Base-by-base conservation (phyloP, 1,140 invertebrate species). In the Chlorops oryzae region DNA sequence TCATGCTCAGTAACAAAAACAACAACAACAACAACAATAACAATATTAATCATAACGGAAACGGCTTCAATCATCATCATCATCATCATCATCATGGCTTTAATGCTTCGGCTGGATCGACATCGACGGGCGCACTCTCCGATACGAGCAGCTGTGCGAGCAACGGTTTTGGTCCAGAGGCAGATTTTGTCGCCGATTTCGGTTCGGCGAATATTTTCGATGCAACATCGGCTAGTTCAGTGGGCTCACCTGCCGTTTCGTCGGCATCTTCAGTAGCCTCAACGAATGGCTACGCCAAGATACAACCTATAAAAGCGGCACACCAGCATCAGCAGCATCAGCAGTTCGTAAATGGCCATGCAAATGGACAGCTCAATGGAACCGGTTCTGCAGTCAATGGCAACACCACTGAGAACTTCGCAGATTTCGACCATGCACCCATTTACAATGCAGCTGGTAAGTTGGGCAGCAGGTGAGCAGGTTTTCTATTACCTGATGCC, bases 381-480 rank as follows among this genome's bases (percentile, higher is more conserved):
- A 17, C 17, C 17, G 22, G 17, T 18, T 32, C 28, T 9, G 28
- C 28, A 15, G 15, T 32, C 9, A 32, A 32, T 32, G 28, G 28
- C 28, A 32, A 32, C 28, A 54, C 49, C 44, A 40, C 59, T 22
- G 70, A 64, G 54, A 72, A 81, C 32, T 86, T 86, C 71, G 84
- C 84, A 6, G 84, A 86, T 68, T 86, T 86, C 66, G 84, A 86
- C 47, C 82, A 84, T 72, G 84, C 84, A 61, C 80, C 82, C 47
- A 78, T 82, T 49, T 85, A 83, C 59, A 78, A 77, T 69, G 78
- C 77, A 50, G 61, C 74, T 35, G 75, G 74, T 78, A 70, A 78
- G 78, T 55, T 47, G 21, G 22, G n/a, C n/a, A n/a, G n/a, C n/a
- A n/a, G n/a, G n/a, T n/a, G n/a, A n/a, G n/a, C n/a, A n/a, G n/a